Evolutionary conservation across 2,113 vertebrate species (phyloP), one percentile per base, ranked within the genome.

Genomic region (Illadopsis cleaveri): DNA sequence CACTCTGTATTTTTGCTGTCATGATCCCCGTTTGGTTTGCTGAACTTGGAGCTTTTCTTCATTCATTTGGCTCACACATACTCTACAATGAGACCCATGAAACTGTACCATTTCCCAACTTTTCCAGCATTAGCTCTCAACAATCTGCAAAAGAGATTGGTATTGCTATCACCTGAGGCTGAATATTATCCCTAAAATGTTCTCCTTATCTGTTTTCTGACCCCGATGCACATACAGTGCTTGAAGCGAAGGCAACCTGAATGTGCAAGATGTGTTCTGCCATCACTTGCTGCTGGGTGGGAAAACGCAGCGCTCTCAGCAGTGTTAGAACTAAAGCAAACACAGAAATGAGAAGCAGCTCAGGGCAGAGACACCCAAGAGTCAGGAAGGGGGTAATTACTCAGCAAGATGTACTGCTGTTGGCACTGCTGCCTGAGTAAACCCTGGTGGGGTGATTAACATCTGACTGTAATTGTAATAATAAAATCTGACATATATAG

Each of bases 401-500:
- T 92, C 90, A 85, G 75, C 0, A 61, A 92, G 96, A 85, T 65
- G 79, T 72, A 58, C 79, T 86, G 92, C 76, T 92, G 92, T 45
- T 93, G 92, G 88, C 85, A 53, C 68, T 21, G 75, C 82, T 86
- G 75, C 86, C 50, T 86, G 17, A 37, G 58, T 61, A 88, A 94
- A 93, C 82, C 75, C 71, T 13, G n/a, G 75, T 70, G 86, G 82
- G 58, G 54, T 61, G 94, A 94, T 97, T 93, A 95, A 95, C 90
- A 94, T 93, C 90, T 94, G 90, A 86, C 94, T 95, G 79, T 88
- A 86, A 81, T 90, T 94, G 94, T 57, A 88, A 94, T 90, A 92
- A 90, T 96, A 83, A 96, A 95, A 94, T 35, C 82, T 4, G 4
- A 89, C 76, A 30, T 83, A 72, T 92, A 97, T 58, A 86, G 71